Percentiles rank a stretch among this genome's conserved stretches.
phyloP scores from a whole-genome alignment of 2,888 invertebrate genomes.

The Eupithecia exiguata region DNA sequence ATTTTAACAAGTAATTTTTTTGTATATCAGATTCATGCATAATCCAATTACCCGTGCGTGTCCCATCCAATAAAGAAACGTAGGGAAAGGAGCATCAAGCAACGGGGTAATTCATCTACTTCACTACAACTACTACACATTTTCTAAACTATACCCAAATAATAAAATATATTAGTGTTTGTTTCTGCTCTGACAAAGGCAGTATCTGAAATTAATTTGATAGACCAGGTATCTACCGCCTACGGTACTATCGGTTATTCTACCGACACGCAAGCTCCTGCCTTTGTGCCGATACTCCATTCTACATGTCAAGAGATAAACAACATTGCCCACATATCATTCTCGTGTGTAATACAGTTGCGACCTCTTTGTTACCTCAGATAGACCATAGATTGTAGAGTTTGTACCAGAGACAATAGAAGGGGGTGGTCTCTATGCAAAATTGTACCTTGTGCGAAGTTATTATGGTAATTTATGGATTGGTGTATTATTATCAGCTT shows the following conservation, averaged over 20 bases:
- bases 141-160: background rate
- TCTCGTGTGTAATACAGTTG: slow-evolving; percentile 53
- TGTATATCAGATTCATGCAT: background rate
- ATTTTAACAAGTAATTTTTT: background rate
- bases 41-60: background rate
- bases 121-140: background rate
- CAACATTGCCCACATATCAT: slow-evolving; percentile 44
- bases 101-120: background rate
- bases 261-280: background rate
- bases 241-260: too few relatives aligned
- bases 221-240: background rate
- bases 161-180: too few relatives aligned
- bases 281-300: slow-evolving; percentile 25
- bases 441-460: slow-evolving; percentile 47
- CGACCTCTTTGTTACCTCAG: slow-evolving; percentile 51
- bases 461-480: slow-evolving; percentile 53
- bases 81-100: background rate
- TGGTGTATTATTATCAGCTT: slow-evolving; percentile 42
- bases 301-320: slow-evolving; percentile 26
- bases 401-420: slow-evolving; percentile 58
- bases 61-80: background rate
- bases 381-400: slow-evolving; percentile 53
- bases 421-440: slow-evolving; percentile 58
- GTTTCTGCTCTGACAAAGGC: background rate
- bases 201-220: background rate